Conservation (phyloP, 92 coral and sea anemone genomes). For the Scolanthus callimorphus region DNA sequence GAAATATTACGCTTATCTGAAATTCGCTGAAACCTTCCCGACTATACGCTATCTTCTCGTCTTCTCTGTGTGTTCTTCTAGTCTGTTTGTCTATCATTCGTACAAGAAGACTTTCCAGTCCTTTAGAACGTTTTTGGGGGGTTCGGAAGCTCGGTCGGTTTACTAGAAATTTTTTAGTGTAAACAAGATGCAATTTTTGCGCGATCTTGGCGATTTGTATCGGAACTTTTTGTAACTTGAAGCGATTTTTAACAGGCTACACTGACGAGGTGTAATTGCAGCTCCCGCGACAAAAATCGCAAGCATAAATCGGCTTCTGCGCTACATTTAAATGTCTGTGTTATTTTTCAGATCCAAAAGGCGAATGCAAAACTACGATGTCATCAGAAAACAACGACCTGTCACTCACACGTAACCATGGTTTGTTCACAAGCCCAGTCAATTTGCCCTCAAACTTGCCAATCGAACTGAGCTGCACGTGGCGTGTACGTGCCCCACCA, state of each 20-base stretch:
- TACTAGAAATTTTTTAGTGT: background rate
- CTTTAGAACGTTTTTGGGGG: too few species aligned
- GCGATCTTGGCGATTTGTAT: background rate
- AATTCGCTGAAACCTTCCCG: background rate
- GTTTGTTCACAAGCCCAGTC: constrained; percentile 21
- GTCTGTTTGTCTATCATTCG: too few species aligned
- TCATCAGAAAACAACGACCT: constrained; percentile 1
- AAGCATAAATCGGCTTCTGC: too few species aligned
- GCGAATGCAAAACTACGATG: constrained; percentile 8
- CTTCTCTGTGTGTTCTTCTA: too few species aligned
- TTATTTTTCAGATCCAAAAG: constrained; percentile 31
- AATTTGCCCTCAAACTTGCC: constrained; percentile 4
- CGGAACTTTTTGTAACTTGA: too few species aligned
- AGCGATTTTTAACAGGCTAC: too few species aligned
- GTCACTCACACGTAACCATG: constrained; percentile 8
- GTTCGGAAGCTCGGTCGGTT: background rate
- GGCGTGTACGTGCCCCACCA: constrained; percentile 23
- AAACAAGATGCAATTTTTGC: too few species aligned
- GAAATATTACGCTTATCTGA: background rate
- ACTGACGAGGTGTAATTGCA: too few species aligned
- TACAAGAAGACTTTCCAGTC: too few species aligned
- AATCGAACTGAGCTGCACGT: constrained; percentile 28
- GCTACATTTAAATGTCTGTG: too few species aligned
- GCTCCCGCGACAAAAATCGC: too few species aligned
- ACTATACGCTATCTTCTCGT: too few species aligned